Evolutionary conservation across 2,113 vertebrate species (phyloP).

Genomic region (Poicephalus gulielmi): DNA sequence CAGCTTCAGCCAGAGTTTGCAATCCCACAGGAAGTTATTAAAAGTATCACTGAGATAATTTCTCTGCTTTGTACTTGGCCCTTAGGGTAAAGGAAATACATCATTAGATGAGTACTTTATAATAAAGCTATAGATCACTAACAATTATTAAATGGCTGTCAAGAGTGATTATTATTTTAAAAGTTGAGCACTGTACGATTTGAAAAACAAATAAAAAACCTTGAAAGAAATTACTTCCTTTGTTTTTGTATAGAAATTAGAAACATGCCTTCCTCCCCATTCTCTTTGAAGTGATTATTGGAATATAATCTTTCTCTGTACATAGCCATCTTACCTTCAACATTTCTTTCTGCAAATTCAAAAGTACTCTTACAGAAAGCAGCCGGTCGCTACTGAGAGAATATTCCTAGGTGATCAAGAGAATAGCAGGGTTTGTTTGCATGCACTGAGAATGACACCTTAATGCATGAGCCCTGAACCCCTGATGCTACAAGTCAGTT

Average conservation of each 20-base stretch:
- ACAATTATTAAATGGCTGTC: constrained; percentile 81
- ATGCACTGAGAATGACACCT: background rate
- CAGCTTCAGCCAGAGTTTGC: constrained; percentile 68
- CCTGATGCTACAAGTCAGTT: background rate
- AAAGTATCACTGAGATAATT: constrained; percentile 82
- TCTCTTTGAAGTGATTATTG: constrained; percentile 64
- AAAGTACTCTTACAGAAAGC: background rate
- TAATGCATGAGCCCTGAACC: background rate
- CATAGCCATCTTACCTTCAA: constrained; percentile 33
- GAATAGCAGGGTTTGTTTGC: background rate
- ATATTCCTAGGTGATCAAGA: background rate
- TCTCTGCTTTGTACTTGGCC: constrained; percentile 79
- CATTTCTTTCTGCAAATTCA: constrained; percentile 2
- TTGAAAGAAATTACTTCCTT: constrained; percentile 72
- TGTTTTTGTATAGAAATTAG: constrained; percentile 64
- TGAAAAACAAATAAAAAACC: constrained; percentile 72
- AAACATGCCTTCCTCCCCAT: constrained; percentile 30
- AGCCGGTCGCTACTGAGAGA: background rate
- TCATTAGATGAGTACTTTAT: constrained; percentile 79
- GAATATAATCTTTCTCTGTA: constrained; percentile 37
- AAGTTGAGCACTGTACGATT: constrained; percentile 69
- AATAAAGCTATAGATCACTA: constrained; percentile 79
- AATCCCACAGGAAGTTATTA: constrained; percentile 89
- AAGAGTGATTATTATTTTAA: constrained; percentile 77
- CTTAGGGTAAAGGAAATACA: constrained; percentile 80